Evolutionary conservation across 1,140 invertebrate species (phyloP), one percentile per base, ranked within the genome.

Genomic region (Tenebrio molitor): DNA sequence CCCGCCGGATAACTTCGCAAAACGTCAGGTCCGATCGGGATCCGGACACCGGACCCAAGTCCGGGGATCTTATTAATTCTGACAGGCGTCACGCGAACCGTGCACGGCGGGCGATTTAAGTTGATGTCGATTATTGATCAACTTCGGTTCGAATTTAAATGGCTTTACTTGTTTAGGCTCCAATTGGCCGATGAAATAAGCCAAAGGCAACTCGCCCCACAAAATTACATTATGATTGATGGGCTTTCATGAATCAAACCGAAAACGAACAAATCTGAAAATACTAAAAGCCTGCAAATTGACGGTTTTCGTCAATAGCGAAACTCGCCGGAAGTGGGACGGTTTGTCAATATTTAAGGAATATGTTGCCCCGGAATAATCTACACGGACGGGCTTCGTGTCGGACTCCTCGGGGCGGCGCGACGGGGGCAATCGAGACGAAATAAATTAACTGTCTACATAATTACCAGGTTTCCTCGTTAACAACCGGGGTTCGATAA

Each of bases 211-310:
- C 36, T 33, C 4, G n/a, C 36, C 36, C 36, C 4, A 39, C 6
- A 66, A 66, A 66, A 42, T 41, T 42, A 21, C 29, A 41, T 66
- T 66, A 66, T 41, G 63, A 42, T 66, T 66, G 39, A 44, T 66
- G 36, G 63, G 7, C 23, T 12, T 66, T 66, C 17, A 44, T 44
- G 17, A 39, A 65, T 65, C 62, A 66, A 42, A 42, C 10, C 19
- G 36, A 39, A 39, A 39, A 39, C 5, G 4, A 12, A 66, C 64
- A 41, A 42, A 58, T 15, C 23, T 25, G 23, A 12, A 58, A 58
- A 33, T 14, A 16, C 15, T 15, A n/a, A n/a, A n/a, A n/a, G n/a
- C n/a, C n/a, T n/a, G n/a, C n/a, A n/a, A n/a, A n/a, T n/a, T n/a
- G n/a, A n/a, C n/a, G n/a, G n/a, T n/a, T n/a, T n/a, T n/a, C n/a